Base-by-base conservation (phyloP, 2,113 vertebrate genomes). In the Sapajus apella region DNA sequence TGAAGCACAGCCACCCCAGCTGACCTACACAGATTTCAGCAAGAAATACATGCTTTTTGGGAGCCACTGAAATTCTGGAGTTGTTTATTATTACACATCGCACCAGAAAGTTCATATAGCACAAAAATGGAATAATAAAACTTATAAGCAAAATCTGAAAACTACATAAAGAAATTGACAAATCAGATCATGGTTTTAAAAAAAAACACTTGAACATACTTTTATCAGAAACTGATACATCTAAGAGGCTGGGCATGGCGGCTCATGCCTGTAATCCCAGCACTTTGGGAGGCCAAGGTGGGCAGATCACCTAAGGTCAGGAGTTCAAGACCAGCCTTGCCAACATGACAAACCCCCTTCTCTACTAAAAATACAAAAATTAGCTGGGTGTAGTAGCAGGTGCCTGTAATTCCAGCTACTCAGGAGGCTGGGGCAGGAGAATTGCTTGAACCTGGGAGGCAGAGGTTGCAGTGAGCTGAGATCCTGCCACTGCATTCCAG, bases 361-460 rank as follows among this genome's bases (percentile, higher is more conserved):
- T 12, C 58, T 13, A 61, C 25, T 12, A 61, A 61, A 61, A 61
- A 61, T 27, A 61, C 58, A 61, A 30, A 13, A 61, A 30, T 61
- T 61, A 61, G 10, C 58, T 27, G 27, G 58, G 58, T 0, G 0
- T 30, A 12, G 58, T 61, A 25, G 58, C 5, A 0, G 25, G 25
- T 61, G 25, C 58, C 58, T 61, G 10, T 61, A 61, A 13, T 61
- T 30, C 25, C 12, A 30, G 25, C 25, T 61, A 27, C 58, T 61
- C 58, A 61, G 11, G 58, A 27, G 58, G 25, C 58, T 13, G 58
- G 12, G 58, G 58, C 58, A 64, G 25, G 25, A 64, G 58, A 64
- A 64, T 64, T 5, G 2, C 58, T 30, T 64, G 25, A 64, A 64
- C 25, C 58, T 2, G 11, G 58, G 11, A 30, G 27, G 25, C 25